Evolutionary conservation across 2,113 vertebrate species (phyloP), one percentile per base, ranked within the genome.

Genomic region (Ptilonorhynchus violaceus): DNA sequence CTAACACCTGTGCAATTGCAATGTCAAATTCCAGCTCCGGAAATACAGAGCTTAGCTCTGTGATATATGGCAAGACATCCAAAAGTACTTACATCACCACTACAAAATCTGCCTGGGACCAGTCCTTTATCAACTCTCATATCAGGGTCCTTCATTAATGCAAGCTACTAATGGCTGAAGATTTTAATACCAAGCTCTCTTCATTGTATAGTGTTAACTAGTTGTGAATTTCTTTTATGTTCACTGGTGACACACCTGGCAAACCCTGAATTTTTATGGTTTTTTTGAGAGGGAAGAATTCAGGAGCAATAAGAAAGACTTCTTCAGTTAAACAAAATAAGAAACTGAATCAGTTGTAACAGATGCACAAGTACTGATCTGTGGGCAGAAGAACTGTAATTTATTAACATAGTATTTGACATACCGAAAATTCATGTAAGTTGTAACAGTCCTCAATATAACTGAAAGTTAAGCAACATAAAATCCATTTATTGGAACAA

Each of bases 361-460:
- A 85, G 41, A 64, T 13, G 82, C 44, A 63, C 31, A 77, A 90
- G 24, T 77, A 33, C 41, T 30, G 50, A 66, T 69, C 55, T 70
- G 35, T 60, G 42, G 53, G 72, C 25, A 92, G 39, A 73, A 78
- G 27, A 92, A 73, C 6, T 35, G 85, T 89, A 69, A 86, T 87
- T 93, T 92, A 92, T 93, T 93, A 93, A 88, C 31, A 15, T n/a
- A 28, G 15, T 84, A 86, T 93, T 76, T 93, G 85, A 76, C 74
- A 60, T 68, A 15, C 6, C 2, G 50, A 93, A 95, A 78, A 87
- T 70, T 64, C 16, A 76, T 46, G 25, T 33, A 52, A 86, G 64
- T 79, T 9, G 0, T 72, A 81, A 63, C 35, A 49, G 39, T 58
- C 42, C 31, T 59, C 67, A 42, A 37, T 70, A 56, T 39, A 87